A percentile compares a stretch with the other conserved stretches of the same genome.
Conservation (phyloP, 2,797 vertebrate species). For the Tachyglossus aculeatus region DNA sequence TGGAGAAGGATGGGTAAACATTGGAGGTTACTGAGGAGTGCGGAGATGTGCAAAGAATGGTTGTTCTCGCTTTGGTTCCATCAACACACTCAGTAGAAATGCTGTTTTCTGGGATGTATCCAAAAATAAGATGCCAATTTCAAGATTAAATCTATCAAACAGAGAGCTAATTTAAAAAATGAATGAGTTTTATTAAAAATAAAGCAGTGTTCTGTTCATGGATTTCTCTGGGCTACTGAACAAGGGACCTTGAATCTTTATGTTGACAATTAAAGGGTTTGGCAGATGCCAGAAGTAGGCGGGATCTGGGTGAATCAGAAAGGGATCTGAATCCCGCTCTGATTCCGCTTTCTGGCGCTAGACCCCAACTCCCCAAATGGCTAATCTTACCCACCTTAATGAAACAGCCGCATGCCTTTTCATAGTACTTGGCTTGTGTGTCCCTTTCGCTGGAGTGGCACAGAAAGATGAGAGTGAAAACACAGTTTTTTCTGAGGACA, state of each 20-base stretch:
- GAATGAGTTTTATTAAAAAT: slow-evolving; percentile 20
- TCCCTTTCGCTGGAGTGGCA: slow-evolving; percentile 26
- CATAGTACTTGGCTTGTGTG: slow-evolving; percentile 36
- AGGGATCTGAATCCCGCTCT: slow-evolving; percentile 1
- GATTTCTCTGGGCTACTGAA: slow-evolving; percentile 19
- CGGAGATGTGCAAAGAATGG: too few species aligned
- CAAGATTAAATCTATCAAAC: too few species aligned
- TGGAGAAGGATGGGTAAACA: too few species aligned
- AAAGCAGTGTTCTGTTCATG: slow-evolving; percentile 12
- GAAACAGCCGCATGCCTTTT: slow-evolving; percentile 46
- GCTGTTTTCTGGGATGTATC: background rate
- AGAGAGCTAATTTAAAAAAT: too few species aligned
- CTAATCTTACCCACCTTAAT: slow-evolving; percentile 43
- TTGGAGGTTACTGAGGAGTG: too few species aligned
- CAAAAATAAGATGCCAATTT: too few species aligned
- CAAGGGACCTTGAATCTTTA: slow-evolving; percentile 24
- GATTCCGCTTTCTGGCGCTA: slow-evolving; percentile 19
- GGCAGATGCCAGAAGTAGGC: slow-evolving; percentile 25
- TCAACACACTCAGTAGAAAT: background rate
- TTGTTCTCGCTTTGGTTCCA: slow-evolving; percentile 14
- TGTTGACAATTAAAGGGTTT: slow-evolving; percentile 21
- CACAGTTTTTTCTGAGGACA: slow-evolving; percentile 39
- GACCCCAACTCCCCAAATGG: slow-evolving; percentile 39
- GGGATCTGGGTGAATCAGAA: slow-evolving; percentile 28
- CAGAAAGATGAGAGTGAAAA: slow-evolving; percentile 44